Evolutionary conservation across 2,797 vertebrate species (phyloP), one percentile per base, ranked within the genome.

Genomic region (Alca torda): DNA sequence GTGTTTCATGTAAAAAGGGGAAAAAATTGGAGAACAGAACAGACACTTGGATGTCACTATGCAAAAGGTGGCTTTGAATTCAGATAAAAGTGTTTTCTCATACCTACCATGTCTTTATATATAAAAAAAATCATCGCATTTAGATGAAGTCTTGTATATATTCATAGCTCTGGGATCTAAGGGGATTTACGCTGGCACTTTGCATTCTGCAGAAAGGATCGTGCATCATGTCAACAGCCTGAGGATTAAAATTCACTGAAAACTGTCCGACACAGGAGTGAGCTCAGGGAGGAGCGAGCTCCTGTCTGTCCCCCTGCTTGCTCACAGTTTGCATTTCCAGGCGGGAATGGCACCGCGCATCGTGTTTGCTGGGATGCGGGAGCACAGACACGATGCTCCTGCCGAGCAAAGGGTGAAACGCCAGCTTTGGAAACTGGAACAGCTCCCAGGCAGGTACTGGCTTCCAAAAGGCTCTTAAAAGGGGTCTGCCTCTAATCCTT

Each of bases 51-150:
- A 77, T 41, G 41, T 61, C 46, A 57, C 48, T 51, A 46, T 13
- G 68, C 72, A 89, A 92, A 93, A 95, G 37, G 51, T 30, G 48
- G 48, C 68, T 93, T 67, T 92, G 90, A 91, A 90, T 96, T 64
- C 86, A 87, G 72, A 90, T 46, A 61, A 57, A 94, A 89, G 77
- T 70, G 77, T 70, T 86, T 84, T 41, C 80, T 79, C 60, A 53
- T 12, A 67, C 37, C 33, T 83, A 70, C 68, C 43, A 39, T 17
- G 72, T 82, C 84, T 80, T 77, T 37, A 89, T 72, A 70, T 41
- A 14, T 13, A 41, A 20, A 45, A 88, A 84, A 64, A 83, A 64
- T 26, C 43, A 60, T 11, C 4, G 3, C 75, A 48, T 87, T 89
- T 69, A 86, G 63, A 92, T 67, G 60, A 94, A 82, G 79, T 4